phyloP scores from a whole-genome alignment of 2,888 invertebrate genomes.

The Tetheella fluctuosa region DNA sequence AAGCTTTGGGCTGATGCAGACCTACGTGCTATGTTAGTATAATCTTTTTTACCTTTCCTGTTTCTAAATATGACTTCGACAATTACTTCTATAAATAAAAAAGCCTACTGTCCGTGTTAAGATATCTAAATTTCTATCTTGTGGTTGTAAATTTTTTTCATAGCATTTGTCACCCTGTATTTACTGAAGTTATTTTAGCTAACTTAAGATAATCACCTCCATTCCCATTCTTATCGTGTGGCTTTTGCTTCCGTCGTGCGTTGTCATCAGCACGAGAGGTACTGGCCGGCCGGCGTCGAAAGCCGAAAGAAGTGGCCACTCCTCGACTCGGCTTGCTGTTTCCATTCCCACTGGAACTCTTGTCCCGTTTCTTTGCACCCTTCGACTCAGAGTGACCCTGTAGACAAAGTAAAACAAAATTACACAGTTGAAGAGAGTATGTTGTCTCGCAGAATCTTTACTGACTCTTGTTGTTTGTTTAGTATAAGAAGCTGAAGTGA shows the following conservation, averaged over 20 bases:
- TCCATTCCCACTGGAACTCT: constrained; percentile 70
- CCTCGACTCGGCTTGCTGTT: constrained; percentile 86
- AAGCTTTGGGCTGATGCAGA: not conserved
- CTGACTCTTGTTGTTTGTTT: no score
- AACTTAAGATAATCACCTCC: constrained; percentile 55
- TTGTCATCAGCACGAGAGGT: constrained; percentile 77
- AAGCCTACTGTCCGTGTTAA: no score
- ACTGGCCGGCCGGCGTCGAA: constrained; percentile 87
- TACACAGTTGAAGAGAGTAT: no score
- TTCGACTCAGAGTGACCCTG: constrained; percentile 87
- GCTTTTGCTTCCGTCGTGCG: constrained; percentile 69
- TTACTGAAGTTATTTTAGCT: not conserved
- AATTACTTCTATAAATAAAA: no score
- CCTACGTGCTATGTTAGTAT: no score
- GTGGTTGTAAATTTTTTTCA: no score
- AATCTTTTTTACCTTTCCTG: no score
- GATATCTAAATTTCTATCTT: no score
- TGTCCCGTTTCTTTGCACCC: constrained; percentile 83
- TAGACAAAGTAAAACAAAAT: constrained; percentile 11
- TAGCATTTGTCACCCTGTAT: no score
- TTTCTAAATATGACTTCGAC: no score
- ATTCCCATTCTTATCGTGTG: constrained; percentile 78
- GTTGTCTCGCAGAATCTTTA: no score
- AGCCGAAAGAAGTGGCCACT: constrained; percentile 93
- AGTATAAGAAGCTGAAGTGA: no score